Evolutionary conservation across 2,113 vertebrate species (phyloP), one percentile per base, ranked within the genome.

Genomic region (Dromas ardeola): DNA sequence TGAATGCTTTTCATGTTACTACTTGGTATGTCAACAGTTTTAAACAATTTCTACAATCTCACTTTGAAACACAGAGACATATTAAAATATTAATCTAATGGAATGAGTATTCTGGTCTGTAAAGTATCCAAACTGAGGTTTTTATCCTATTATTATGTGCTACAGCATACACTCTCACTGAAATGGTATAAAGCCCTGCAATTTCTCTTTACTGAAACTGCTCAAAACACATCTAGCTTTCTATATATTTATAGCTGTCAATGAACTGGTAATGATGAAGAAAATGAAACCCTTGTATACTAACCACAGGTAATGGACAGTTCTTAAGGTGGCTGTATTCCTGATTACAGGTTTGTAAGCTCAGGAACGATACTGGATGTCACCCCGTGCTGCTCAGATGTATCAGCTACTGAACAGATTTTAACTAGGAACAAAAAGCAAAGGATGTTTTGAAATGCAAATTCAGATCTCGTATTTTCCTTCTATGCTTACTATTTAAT

Each of bases 381-480:
- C 45, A 88, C 49, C 34, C 26, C 8, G 5, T 11, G 8, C 25
- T 88, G 47, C 47, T 90, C 52, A 62, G 36, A 81, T 62, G 13
- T 36, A 71, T 38, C 74, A 89, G 53, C 40, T 88, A 71, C 49
- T 36, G 40, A 90, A 59, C 36, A 91, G 50, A 73, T 91, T 90
- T 89, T 77, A 85, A 29, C 40, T 43, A 40, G 22, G 20, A 88
- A 77, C 27, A 90, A 83, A 93, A 90, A 65, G 10, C 11, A 91
- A 59, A 63, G 13, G 6, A 40, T 42, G 43, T 89, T 97, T 89
- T 96, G 81, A 98, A 97, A 96, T 92, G 90, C 55, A 96, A 90
- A 95, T 94, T 97, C 29, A 70, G 19, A 50, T 69, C 59, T 88
- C 1, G 0, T 32, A 36, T 94, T 88, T 95, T 79, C 76, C 23